Evolutionary conservation across 2,113 vertebrate genomes (phyloP), one percentile per base, ranked within the genome.

Genomic region (Oncorhynchus clarkii): DNA sequence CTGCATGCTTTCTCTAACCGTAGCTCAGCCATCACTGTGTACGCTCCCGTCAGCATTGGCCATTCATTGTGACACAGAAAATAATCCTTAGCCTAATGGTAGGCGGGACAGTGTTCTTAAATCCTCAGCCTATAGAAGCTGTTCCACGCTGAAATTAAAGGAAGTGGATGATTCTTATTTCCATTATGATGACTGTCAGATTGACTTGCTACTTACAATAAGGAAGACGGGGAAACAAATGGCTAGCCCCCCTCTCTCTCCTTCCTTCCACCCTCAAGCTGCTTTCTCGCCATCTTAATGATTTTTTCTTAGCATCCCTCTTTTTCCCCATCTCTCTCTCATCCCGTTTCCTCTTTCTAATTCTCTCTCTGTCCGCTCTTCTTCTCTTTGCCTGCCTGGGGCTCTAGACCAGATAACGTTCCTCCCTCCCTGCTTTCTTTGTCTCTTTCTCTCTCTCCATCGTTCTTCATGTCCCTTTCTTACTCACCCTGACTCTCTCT

Each of bases 171-270:
- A 92, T 90, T 93, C 90, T 90, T 86, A 85, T 86, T 84, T 85
- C 81, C 84, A 90, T 92, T 91, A 91, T 92, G 91, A 90, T 90
- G 82, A 89, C 92, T 91, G 92, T 91, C 92, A 94, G 83, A 88
- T 91, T 90, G 89, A 86, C 80, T 90, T 87, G 85, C 91, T 89
- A 88, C 88, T 85, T 83, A 90, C 88, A 91, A 89, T 89, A 84
- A 87, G 82, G 82, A 84, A 87, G 78, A 80, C 64, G 49, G 26
- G 60, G 80, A 89, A 90, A 91, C 88, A 91, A 92, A 92, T 80
- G 82, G 88, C 27, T 22, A 16, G n/a, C 49, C 27, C 34, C 45
- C n/a, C 11, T 9, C 39, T 11, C 8, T 45, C 39, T 45, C 39
- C 39, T 45, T 45, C 39, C 39, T 9, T 45, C 39, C 45, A 18